Conservation (phyloP, 2,797 vertebrate species). For the Pipistrellus pygmaeus region DNA sequence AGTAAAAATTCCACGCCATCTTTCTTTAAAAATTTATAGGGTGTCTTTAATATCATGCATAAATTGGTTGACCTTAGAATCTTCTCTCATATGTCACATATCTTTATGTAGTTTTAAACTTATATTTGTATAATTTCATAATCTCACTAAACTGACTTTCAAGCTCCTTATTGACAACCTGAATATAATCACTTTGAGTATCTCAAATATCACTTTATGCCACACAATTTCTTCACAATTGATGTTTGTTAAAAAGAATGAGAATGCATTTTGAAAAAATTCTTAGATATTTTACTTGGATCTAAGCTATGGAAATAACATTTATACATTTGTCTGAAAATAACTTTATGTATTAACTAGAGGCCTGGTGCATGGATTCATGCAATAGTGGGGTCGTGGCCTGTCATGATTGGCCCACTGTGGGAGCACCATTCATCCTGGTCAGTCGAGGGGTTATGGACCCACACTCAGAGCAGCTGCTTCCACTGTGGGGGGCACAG, state of each 20-base stretch:
- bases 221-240: background rate
- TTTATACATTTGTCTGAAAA: background rate
- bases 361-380: too few species aligned
- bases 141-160: background rate
- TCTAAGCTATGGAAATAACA: background rate
- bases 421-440: too few species aligned
- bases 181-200: background rate
- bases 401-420: too few species aligned
- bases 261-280: background rate
- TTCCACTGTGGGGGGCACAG: too few species aligned
- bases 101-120: background rate
- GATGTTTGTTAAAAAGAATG: background rate
- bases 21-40: background rate
- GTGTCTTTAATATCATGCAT: background rate
- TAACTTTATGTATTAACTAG: background rate
- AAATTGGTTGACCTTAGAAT: background rate
- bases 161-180: background rate
- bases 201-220: background rate
- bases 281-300: background rate
- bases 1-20: conserved; percentile 13
- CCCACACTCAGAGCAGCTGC: too few species aligned
- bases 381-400: too few species aligned
- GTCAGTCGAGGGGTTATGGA: too few species aligned
- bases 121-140: background rate
- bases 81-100: background rate